phyloP scores from a whole-genome alignment of 2,113 vertebrate species.

The Porphyrio hochstetteri region DNA sequence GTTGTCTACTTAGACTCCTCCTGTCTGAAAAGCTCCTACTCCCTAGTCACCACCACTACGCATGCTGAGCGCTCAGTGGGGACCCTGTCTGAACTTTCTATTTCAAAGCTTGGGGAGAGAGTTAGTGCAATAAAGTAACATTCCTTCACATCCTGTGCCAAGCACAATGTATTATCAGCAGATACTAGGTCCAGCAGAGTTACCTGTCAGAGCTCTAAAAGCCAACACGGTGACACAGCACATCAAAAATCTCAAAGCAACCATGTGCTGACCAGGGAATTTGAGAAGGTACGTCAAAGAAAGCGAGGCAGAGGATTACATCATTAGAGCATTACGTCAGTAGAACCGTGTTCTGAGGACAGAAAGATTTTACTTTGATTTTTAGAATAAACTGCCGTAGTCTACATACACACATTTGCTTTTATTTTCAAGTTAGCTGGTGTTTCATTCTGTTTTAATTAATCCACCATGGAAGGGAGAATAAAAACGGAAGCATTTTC shows the following conservation, averaged over 20 bases:
- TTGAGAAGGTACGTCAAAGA: slow-evolving; percentile 33
- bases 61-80: slow-evolving; percentile 21
- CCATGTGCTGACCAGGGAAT: slow-evolving; percentile 15
- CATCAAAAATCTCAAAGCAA: slow-evolving; percentile 39
- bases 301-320: neutral
- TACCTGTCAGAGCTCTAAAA: slow-evolving; percentile 43
- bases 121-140: slow-evolving; percentile 47
- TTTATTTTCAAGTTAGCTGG: slow-evolving; percentile 29
- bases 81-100: slow-evolving; percentile 55
- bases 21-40: slow-evolving; percentile 53
- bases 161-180: slow-evolving; percentile 40
- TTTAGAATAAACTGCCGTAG: neutral
- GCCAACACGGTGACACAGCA: slow-evolving; percentile 21
- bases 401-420: neutral
- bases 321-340: neutral
- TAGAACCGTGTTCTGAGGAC: neutral
- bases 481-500: neutral
- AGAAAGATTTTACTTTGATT: slow-evolving; percentile 12
- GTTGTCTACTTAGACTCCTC: slow-evolving; percentile 30
- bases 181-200: slow-evolving; percentile 37
- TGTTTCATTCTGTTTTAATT: slow-evolving; percentile 28
- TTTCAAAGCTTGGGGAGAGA: slow-evolving; percentile 62
- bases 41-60: slow-evolving; percentile 44
- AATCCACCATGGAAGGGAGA: neutral
- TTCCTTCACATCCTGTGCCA: slow-evolving; percentile 32